Evolutionary conservation across 2,113 vertebrate genomes (phyloP).

Genomic region (Galemys pyrenaicus): DNA sequence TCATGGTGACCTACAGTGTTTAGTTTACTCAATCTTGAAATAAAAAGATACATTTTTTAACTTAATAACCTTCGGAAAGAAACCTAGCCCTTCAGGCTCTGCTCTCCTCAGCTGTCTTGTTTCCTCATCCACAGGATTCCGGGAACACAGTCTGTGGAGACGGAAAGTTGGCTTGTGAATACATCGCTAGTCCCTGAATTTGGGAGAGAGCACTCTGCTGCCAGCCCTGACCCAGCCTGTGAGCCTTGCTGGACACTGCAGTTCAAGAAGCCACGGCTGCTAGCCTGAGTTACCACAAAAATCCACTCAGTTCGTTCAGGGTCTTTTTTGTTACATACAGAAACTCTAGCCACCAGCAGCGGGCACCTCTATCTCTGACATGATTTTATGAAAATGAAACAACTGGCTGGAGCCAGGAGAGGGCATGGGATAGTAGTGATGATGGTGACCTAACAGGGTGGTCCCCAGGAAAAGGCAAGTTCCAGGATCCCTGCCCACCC

Average conservation of each 20-base stretch:
- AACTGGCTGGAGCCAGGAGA: background rate
- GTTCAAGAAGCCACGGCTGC: background rate
- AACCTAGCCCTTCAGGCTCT: background rate
- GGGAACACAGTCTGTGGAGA: background rate
- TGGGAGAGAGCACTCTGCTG: background rate
- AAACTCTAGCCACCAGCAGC: accelerated
- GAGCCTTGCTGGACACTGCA: background rate
- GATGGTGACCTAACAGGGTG: background rate
- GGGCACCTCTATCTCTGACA: background rate
- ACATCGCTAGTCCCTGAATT: background rate
- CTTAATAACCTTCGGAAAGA: background rate
- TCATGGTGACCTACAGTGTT: background rate
- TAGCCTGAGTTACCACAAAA: background rate
- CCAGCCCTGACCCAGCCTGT: background rate
- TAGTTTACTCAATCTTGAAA: background rate
- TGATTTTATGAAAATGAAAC: background rate
- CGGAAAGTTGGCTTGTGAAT: background rate
- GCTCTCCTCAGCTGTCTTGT: background rate
- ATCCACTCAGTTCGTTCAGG: too few species aligned
- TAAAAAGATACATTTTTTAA: background rate
- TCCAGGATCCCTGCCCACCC: too few species aligned
- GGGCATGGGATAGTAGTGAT: too few species aligned
- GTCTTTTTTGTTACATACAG: background rate
- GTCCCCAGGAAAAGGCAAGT: too few species aligned
- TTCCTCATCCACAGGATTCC: background rate